Conservation (phyloP, 2,888 invertebrate species). For the Ophioninae sp. region DNA sequence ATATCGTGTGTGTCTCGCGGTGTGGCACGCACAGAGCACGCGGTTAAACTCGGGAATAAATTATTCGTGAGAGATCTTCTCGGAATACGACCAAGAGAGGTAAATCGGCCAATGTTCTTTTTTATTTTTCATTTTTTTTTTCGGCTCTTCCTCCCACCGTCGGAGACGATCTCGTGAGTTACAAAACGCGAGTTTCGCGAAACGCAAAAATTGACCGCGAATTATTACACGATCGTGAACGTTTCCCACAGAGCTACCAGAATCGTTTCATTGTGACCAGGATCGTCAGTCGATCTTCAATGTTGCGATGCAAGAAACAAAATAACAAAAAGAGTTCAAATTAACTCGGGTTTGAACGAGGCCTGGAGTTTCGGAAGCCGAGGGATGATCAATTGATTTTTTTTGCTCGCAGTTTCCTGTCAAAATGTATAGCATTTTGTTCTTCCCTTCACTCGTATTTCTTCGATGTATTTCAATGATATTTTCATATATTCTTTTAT, state of each 20-base stretch:
- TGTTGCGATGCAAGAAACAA: not conserved
- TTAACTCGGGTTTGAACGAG: too few species aligned
- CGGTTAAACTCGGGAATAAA: slow-evolving; percentile 71
- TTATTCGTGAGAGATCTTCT: slow-evolving; percentile 58
- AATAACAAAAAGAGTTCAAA: not conserved
- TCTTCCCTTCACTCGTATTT: too few species aligned
- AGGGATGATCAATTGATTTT: too few species aligned
- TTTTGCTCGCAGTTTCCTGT: too few species aligned
- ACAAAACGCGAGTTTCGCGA: slow-evolving; percentile 25
- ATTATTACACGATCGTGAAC: slow-evolving; percentile 57
- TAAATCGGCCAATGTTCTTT: slow-evolving; percentile 6
- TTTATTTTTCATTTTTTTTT: slow-evolving; percentile 42
- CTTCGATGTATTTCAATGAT: too few species aligned
- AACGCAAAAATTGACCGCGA: slow-evolving; percentile 54
- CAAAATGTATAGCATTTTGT: too few species aligned
- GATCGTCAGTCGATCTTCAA: not conserved
- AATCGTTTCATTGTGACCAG: slow-evolving; percentile 53
- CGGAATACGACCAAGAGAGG: slow-evolving; percentile 29
- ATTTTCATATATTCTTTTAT: too few species aligned
- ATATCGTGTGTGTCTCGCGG: slow-evolving; percentile 4
- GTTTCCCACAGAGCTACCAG: slow-evolving; percentile 62
- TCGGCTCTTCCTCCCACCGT: slow-evolving; percentile 35
- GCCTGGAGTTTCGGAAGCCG: too few species aligned
- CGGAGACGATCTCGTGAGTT: slow-evolving; percentile 16
- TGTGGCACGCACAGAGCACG: slow-evolving; percentile 36